Evolutionary conservation across 2,888 invertebrate genomes (phyloP).

Genomic region (Charanyca ferruginea): DNA sequence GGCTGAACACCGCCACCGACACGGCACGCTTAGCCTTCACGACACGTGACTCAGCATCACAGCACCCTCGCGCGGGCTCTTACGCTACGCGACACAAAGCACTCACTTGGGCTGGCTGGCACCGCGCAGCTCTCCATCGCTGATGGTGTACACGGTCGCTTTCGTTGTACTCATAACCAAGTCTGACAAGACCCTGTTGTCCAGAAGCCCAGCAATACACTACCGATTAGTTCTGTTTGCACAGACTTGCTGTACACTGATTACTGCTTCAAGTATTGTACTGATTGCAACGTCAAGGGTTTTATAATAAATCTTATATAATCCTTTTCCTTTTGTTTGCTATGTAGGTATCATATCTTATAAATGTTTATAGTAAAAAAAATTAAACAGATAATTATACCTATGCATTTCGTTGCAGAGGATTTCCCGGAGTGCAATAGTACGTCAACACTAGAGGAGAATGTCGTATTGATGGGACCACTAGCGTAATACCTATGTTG

Average conservation of each 20-base stretch:
- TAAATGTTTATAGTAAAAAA: constrained; percentile 27
- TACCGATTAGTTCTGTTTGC: constrained; percentile 23
- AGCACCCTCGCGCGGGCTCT: constrained; percentile 30
- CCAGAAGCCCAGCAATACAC: constrained; percentile 35
- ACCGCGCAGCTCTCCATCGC: constrained; percentile 33
- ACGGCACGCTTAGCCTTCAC: constrained; percentile 39
- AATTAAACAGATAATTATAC: constrained; percentile 46
- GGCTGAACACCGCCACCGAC: constrained; percentile 27
- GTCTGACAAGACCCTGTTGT: constrained; percentile 16
- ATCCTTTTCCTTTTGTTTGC: constrained; percentile 44
- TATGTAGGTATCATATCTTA: neutral
- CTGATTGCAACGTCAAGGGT: constrained; percentile 49
- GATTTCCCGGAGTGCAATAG: constrained; percentile 34
- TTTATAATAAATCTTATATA: constrained; percentile 28
- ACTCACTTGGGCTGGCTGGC: constrained; percentile 47
- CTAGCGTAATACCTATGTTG: no score
- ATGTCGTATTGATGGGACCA: neutral
- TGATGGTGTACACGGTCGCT: constrained; percentile 48
- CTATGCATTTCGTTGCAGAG: constrained; percentile 22
- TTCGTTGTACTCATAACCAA: constrained; percentile 24
- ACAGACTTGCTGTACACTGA: constrained; percentile 19
- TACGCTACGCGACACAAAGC: constrained; percentile 11
- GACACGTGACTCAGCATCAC: constrained; percentile 48
- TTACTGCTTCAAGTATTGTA: constrained; percentile 40
- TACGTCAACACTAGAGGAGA: constrained; percentile 7